Base-by-base conservation (phyloP, 1,140 invertebrate species). In the Euwallacea similis region DNA sequence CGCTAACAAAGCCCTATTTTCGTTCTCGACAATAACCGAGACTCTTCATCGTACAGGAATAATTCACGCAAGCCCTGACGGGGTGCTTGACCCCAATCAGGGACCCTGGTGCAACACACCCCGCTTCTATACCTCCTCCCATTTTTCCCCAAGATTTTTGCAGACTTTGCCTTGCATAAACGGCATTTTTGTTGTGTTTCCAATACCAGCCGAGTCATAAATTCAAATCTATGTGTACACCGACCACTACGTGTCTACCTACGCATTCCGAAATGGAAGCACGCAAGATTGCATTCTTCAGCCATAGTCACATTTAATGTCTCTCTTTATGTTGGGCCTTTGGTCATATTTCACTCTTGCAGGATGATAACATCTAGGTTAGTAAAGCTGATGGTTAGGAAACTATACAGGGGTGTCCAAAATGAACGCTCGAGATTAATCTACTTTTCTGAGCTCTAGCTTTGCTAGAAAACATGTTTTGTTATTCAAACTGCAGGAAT, bases 151-250 rank as follows among this genome's bases (percentile, higher is more conserved):
- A 33, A 33, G 41, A 60, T 21, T 60, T 60, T 60, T 42, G 10
- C 58, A 60, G 21, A 41, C 58, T 16, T 9, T 3, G 15, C 21
- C 21, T 33, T 33, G 58, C 58, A 60, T 60, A 60, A 60, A 60
- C 42, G 58, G 58, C 16, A 60, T 60, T 60, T 60, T 60, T 60
- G 58, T 63, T 41, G n/a, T n/a, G 61, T 63, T 63, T 63, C 44
- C 61, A 63, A 63, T 63, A 13, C 61, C n/a, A 16, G 41, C 58
- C 10, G 41, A 47, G 61, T 47, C 61, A 43, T 63, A 63, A 63
- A 63, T 60, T 60, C 42, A 8, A 60, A 10, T 42, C 58, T 60
- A 60, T 43, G 10, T 33, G 21, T 33, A 33, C 21, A 33, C 21
- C 21, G 21, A 33, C 21, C 21, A 11, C 21, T 7, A 42, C 42